phyloP scores from a whole-genome alignment of 1,140 invertebrate genomes.

The Nomia melanderi region DNA sequence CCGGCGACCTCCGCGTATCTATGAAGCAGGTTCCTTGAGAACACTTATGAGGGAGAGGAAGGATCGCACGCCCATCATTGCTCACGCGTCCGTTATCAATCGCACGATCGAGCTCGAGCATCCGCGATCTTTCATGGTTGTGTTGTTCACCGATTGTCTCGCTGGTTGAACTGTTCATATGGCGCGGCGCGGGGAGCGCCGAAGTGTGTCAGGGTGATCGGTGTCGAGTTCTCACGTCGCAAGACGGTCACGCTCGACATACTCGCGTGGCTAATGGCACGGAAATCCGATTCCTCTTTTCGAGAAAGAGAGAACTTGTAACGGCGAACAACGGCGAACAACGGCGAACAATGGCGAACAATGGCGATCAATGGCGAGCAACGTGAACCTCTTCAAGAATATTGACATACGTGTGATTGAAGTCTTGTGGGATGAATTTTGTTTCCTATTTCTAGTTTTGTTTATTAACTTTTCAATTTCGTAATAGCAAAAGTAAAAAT shows the following conservation, averaged over 20 bases:
- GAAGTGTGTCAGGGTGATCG: constrained; percentile 43
- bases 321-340: not conserved
- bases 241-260: constrained; percentile 14
- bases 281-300: constrained; percentile 22
- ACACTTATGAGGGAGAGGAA: not conserved
- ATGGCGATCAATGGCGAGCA: too few species aligned
- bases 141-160: constrained; percentile 4
- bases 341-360: not conserved
- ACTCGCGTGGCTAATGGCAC: not conserved
- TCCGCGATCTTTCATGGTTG: constrained; percentile 9
- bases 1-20: too few species aligned
- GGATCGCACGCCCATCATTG: not conserved
- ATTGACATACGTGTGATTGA: too few species aligned
- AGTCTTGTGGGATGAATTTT: too few species aligned
- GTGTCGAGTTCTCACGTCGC: constrained; percentile 17
- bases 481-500: too few species aligned
- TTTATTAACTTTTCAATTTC: too few species aligned
- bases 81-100: not conserved
- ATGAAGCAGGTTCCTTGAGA: too few species aligned
- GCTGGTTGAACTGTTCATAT: not conserved
- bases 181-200: not conserved
- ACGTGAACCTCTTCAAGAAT: too few species aligned
- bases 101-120: not conserved
- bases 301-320: not conserved
- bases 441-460: too few species aligned